Conservation (phyloP, 2,113 vertebrate species). For the Sinocyclocheilus grahami region DNA sequence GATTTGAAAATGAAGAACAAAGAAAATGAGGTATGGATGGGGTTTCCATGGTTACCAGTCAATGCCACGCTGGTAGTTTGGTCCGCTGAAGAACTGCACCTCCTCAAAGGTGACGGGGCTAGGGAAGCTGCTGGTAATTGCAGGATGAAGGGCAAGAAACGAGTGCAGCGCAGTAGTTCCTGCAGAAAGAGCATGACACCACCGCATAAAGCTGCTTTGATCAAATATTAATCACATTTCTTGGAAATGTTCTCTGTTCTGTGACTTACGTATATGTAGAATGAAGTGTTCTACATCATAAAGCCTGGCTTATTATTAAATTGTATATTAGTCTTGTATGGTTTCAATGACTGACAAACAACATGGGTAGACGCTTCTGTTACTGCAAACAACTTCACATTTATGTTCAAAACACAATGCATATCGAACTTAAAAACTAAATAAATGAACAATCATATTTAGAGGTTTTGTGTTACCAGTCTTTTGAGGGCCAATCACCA, state of each 20-base stretch:
- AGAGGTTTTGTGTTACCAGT: conserved; percentile 74
- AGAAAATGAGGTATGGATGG: not conserved
- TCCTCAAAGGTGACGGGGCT: conserved; percentile 86
- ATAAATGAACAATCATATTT: no score
- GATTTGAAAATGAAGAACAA: not conserved
- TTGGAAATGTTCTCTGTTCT: not conserved
- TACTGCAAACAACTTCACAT: not conserved
- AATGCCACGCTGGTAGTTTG: conserved; percentile 87
- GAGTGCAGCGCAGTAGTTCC: conserved; percentile 85
- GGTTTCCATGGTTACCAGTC: conserved; percentile 78
- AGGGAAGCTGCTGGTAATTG: conserved; percentile 85
- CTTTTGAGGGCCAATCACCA: conserved; percentile 88
- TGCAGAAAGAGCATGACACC: conserved; percentile 54
- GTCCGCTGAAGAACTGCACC: conserved; percentile 88
- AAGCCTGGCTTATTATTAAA: no score
- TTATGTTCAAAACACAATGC: not conserved
- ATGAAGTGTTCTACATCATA: not conserved
- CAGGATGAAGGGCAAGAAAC: conserved; percentile 86
- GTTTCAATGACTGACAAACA: not conserved
- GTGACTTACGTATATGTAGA: not conserved
- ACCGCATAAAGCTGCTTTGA: not conserved
- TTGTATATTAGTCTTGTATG: not conserved
- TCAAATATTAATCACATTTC: not conserved
- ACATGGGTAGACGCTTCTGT: not conserved
- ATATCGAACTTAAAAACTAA: not conserved